Evolutionary conservation across 2,888 invertebrate genomes (phyloP).

Genomic region (Fragum sueziense): DNA sequence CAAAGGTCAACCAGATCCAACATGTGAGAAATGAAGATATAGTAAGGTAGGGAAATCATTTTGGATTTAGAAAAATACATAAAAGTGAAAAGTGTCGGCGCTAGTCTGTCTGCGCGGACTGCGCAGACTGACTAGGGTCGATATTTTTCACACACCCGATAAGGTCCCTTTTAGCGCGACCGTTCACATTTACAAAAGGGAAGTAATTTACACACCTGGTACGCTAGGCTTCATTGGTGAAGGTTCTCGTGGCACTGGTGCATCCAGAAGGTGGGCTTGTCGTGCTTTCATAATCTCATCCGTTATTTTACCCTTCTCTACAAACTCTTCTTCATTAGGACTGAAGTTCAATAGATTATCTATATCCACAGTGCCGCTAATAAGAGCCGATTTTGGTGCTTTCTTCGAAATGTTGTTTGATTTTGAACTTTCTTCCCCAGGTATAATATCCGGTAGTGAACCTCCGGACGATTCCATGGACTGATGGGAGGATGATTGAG

Average conservation of each 20-base stretch:
- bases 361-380: conserved; percentile 61
- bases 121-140: too few relatives aligned
- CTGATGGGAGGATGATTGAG: conserved; percentile 59
- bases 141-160: too few relatives aligned
- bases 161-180: too few relatives aligned
- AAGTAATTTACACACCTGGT: conserved; percentile 54
- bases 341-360: conserved; percentile 75
- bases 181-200: too few relatives aligned
- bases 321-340: conserved; percentile 71
- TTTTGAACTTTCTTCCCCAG: conserved; percentile 55
- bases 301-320: conserved; percentile 56
- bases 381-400: conserved; percentile 27
- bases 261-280: conserved; percentile 63
- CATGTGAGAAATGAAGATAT: too few relatives aligned
- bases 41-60: too few relatives aligned
- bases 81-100: too few relatives aligned
- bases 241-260: conserved; percentile 65
- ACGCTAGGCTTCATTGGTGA: conserved; percentile 64
- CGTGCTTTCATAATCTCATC: conserved; percentile 43
- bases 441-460: conserved; percentile 69
- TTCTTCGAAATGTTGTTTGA: conserved; percentile 53
- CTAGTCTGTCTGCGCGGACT: too few relatives aligned
- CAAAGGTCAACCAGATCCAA: too few relatives aligned
- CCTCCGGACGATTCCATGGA: conserved; percentile 57
- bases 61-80: too few relatives aligned